Conservation (phyloP, 1,140 invertebrate species). For the Pseudomyrmex cubaensis region DNA sequence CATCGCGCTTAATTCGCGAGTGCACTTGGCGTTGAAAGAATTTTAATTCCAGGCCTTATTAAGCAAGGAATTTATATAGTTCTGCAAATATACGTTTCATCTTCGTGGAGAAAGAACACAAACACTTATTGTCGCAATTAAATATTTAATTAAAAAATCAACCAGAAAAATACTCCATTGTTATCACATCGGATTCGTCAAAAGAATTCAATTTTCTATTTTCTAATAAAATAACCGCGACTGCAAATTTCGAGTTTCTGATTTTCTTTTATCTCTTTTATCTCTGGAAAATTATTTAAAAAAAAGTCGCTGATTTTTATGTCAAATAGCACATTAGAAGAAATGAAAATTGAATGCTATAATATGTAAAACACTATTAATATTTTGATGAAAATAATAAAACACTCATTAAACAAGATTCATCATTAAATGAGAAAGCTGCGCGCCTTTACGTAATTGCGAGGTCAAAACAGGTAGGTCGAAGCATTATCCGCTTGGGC, state of each 20-base stretch:
- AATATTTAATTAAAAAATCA: too few species aligned
- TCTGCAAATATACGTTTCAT: background rate
- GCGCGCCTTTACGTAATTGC: constrained; percentile 22
- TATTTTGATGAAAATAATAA: background rate
- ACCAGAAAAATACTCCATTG: too few species aligned
- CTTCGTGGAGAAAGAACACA: background rate
- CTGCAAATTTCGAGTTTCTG: too few species aligned
- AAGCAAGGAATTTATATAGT: background rate
- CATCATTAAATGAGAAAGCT: background rate
- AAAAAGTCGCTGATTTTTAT: too few species aligned
- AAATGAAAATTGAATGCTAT: too few species aligned
- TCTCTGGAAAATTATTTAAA: too few species aligned
- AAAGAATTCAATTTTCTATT: too few species aligned
- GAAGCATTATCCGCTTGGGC: constrained; percentile 61
- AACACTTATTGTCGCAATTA: too few species aligned
- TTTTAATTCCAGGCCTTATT: constrained; percentile 22
- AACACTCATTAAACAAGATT: background rate
- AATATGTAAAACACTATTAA: background rate
- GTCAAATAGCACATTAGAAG: too few species aligned
- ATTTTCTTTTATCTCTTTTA: too few species aligned
- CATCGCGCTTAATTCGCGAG: constrained; percentile 18
- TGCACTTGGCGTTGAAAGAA: background rate
- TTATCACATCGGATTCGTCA: too few species aligned
- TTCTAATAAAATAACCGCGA: too few species aligned
- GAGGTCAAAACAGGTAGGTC: constrained; percentile 14